These are phyloP conservation scores for Thrips palmi DNA, from an alignment of 1,140 invertebrate genomes.

Conservation along the genomic window DNA sequence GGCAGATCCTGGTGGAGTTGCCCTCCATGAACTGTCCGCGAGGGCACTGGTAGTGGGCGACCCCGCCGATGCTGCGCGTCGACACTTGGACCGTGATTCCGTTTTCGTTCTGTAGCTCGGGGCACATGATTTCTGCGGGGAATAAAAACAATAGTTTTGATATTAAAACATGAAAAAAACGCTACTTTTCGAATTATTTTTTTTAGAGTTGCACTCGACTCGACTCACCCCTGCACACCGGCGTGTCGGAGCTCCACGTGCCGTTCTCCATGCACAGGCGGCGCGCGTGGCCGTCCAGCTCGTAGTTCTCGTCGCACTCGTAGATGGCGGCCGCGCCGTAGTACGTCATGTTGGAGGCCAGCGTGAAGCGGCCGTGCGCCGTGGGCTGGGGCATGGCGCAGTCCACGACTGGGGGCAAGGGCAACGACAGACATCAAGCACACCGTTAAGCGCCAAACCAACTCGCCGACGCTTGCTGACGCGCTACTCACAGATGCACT, in stretches of 20 bases:
- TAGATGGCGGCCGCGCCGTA: conserved; percentile 71
- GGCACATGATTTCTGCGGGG: conserved; percentile 55
- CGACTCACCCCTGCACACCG: conserved; percentile 47
- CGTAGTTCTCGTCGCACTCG: conserved; percentile 63
- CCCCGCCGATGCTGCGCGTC: conserved; percentile 50
- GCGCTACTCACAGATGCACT: conserved; percentile 57
- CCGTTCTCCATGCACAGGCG: conserved; percentile 73
- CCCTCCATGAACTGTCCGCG: conserved; percentile 63
- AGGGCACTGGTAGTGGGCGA: conserved; percentile 62
- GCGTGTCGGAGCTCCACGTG: conserved; percentile 62
- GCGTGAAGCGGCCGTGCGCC: conserved; percentile 49
- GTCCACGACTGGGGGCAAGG: conserved; percentile 51
- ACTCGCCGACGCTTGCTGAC: not conserved
- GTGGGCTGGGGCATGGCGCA: conserved; percentile 56
- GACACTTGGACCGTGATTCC: conserved; percentile 36
- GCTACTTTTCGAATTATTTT: not conserved
- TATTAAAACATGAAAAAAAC: no score
- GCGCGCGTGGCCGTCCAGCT: conserved; percentile 60
- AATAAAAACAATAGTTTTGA: conserved; percentile 10
- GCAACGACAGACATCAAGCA: conserved; percentile 10
- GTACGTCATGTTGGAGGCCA: conserved; percentile 69
- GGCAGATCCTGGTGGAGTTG: conserved; percentile 55
- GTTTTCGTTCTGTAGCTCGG: conserved; percentile 38
- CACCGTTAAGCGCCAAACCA: not conserved
- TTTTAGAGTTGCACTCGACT: conserved; percentile 5